Percentiles rank a stretch among this genome's conserved stretches.
Evolutionary conservation across 2,797 vertebrate species (phyloP).

Genomic region (Sparus aurata): DNA sequence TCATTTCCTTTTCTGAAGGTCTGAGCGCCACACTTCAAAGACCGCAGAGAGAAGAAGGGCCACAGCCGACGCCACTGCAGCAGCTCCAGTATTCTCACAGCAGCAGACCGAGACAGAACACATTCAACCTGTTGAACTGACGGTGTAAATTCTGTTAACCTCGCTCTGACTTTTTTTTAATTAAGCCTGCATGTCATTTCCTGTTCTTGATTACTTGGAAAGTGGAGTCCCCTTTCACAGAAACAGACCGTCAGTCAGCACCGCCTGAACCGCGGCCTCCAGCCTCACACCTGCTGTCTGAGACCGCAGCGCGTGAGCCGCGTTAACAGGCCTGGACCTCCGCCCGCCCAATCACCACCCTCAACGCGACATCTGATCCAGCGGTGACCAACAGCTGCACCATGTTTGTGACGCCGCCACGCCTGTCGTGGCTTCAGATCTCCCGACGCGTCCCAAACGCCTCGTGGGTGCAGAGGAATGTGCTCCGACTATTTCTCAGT

Average conservation of each 20-base stretch:
- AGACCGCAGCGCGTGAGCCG: background rate
- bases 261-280: conserved; percentile 4
- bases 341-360: conserved; percentile 21
- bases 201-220: conserved; percentile 30
- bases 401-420: background rate
- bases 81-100: background rate
- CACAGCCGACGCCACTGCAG: background rate
- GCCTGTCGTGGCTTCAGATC: background rate
- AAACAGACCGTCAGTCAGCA: conserved; percentile 24
- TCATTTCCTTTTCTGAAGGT: conserved; percentile 49
- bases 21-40: background rate
- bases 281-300: conserved; percentile 60
- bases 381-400: conserved; percentile 72
- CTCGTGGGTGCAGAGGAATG: conserved; percentile 5
- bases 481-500: background rate
- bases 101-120: background rate
- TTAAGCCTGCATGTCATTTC: conserved; percentile 7
- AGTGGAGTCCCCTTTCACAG: conserved; percentile 26
- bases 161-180: too few species aligned
- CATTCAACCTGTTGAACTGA: background rate
- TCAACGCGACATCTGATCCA: conserved; percentile 66
- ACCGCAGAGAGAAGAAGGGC: background rate
- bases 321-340: background rate
- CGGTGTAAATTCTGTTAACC: background rate
- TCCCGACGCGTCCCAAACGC: background rate